Evolutionary conservation across 2,113 vertebrate species (phyloP), one percentile per base, ranked within the genome.

Genomic region (Leptobrachium ailaonicum): DNA sequence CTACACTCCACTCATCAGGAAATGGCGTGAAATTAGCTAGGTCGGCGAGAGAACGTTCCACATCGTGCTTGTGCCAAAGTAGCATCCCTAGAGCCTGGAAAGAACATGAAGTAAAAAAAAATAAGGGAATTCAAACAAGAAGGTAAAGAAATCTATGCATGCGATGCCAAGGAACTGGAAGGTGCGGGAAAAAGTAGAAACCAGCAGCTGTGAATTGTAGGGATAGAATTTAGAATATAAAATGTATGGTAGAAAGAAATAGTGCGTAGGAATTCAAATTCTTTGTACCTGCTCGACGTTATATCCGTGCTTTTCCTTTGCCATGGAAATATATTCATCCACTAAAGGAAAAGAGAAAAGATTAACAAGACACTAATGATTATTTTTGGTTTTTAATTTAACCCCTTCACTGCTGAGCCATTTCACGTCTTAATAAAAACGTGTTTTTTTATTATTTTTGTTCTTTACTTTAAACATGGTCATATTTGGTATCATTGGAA

Each of bases 301-400:
- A 87, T 97, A 97, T 12, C 96, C 96, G 0, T 97, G 96, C 74
- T 96, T 96, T 87, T 97, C 95, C 87, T 96, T 97, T 77, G 96
- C 96, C 82, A 96, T 95, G 0, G 94, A 92, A 10, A 96, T 95
- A 85, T 97, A 97, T 79, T 97, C 96, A 79, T 97, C 95, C 88
- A 97, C 96, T 97, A 91, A 43, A 12, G 56, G 13, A 73, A 64
- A 41, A 71, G 63, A 32, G 56, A 11, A 60, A 8, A 8, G 11
- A 12, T 60, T 60, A 60, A 60, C 1, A 12, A 12, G 13, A 60
- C 13, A 10, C 8, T 60, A 60, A 60, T 14, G 3, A 7, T 11
- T 60, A 60, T 60, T 60, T 60, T 60, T 60, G 5, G 9, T 58
- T 12, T 58, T 58, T 60, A 60, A 1, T 60, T 60, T 1, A n/a